phyloP scores from a whole-genome alignment of 2,888 invertebrate species.

The Phengaris alcon region DNA sequence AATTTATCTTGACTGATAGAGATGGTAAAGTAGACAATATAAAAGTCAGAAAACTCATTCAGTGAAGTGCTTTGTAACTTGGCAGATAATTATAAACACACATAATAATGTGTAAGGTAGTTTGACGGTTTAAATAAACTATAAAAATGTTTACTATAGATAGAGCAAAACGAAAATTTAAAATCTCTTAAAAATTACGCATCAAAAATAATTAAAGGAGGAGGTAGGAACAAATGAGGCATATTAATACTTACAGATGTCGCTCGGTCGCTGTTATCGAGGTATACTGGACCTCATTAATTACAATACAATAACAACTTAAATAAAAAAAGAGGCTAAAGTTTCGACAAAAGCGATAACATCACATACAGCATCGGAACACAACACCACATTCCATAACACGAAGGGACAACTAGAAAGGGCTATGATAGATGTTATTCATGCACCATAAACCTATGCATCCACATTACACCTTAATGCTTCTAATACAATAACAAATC shows the following conservation, averaged over 20 bases:
- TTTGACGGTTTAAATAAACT: background rate
- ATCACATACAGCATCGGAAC: slow-evolving; percentile 54
- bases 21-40: background rate
- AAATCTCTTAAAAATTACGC: background rate
- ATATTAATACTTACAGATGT: slow-evolving; percentile 51
- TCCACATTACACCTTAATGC: slow-evolving; percentile 35
- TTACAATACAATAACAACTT: slow-evolving; percentile 17
- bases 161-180: background rate
- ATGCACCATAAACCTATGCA: slow-evolving; percentile 63
- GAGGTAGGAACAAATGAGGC: background rate
- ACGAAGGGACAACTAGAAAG: slow-evolving; percentile 44
- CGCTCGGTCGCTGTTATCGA: slow-evolving; percentile 59
- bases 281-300: slow-evolving; percentile 38
- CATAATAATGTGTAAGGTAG: too few species aligned
- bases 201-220: background rate
- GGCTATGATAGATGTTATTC: slow-evolving; percentile 76
- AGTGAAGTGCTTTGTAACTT: background rate
- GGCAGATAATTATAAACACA: too few species aligned
- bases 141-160: background rate
- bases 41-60: background rate
- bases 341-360: slow-evolving; percentile 68
- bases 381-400: slow-evolving; percentile 72
- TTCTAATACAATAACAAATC: slow-evolving; percentile 35
- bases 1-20: background rate
- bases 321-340: slow-evolving; percentile 19